Conservation (phyloP, 2,888 invertebrate species). For the Punctoribates punctum region DNA sequence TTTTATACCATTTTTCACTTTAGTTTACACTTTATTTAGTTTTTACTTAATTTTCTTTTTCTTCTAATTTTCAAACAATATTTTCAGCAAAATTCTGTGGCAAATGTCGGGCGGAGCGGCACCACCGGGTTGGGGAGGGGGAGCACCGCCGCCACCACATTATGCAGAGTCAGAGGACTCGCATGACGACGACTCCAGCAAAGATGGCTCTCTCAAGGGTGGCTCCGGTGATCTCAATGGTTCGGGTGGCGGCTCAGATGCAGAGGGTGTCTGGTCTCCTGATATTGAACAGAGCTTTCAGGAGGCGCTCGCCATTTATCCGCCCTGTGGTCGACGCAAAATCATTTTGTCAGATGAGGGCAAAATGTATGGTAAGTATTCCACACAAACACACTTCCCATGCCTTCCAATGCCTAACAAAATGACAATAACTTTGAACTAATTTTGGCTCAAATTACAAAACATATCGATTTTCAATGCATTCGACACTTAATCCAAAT, state of each 20-base stretch:
- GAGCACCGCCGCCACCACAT: constrained; percentile 29
- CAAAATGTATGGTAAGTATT: constrained; percentile 97
- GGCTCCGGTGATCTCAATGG: constrained; percentile 35
- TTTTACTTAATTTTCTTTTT: background rate
- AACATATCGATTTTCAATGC: background rate
- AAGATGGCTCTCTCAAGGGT: constrained; percentile 45
- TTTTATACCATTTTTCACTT: background rate
- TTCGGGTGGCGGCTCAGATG: constrained; percentile 63
- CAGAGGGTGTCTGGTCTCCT: constrained; percentile 99
- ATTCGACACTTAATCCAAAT: background rate
- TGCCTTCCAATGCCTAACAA: background rate
- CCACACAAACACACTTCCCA: background rate
- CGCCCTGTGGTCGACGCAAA: constrained; percentile 97
- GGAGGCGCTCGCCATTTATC: constrained; percentile 98
- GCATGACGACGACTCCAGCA: constrained; percentile 44
- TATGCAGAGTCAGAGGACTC: constrained; percentile 42
- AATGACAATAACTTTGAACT: too few species aligned
- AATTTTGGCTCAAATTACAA: background rate
- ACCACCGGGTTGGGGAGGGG: constrained; percentile 36
- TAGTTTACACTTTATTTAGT: constrained; percentile 23
- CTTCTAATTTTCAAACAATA: background rate
- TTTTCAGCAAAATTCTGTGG: background rate
- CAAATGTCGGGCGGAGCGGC: constrained; percentile 39
- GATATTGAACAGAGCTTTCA: constrained; percentile 99
- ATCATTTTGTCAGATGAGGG: constrained; percentile 99